Conservation (phyloP, 2,113 vertebrate genomes). For the Oreotrochilus melanogaster region DNA sequence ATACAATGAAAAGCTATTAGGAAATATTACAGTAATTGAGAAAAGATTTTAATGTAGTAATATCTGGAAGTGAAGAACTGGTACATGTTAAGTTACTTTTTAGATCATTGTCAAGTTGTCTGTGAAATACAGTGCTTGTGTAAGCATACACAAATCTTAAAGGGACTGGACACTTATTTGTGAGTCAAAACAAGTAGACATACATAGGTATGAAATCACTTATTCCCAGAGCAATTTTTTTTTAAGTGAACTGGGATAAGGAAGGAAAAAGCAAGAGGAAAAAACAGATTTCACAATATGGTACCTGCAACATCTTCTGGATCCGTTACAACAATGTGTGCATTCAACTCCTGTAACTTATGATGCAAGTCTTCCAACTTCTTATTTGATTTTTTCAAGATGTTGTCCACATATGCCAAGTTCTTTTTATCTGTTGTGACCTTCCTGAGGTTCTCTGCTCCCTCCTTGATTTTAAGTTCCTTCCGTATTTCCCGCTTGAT, state of each 20-base stretch:
- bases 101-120: neutral
- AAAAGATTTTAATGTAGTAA: neutral
- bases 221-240: neutral
- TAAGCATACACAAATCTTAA: neutral
- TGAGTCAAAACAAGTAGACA: neutral
- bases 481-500: conserved; percentile 99
- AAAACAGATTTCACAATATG: neutral
- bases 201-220: rapidly evolving
- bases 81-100: neutral
- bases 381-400: conserved; percentile 98
- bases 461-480: conserved; percentile 99
- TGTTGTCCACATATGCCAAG: conserved; percentile 97
- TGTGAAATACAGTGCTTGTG: neutral
- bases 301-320: conserved; percentile 94
- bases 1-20: neutral
- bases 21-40: neutral
- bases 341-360: conserved; percentile 96
- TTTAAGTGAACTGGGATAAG: neutral
- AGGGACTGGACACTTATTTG: neutral
- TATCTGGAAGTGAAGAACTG: neutral
- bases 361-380: conserved; percentile 98
- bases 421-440: conserved; percentile 99
- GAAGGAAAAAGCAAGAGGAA: neutral
- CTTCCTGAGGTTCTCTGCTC: conserved; percentile 95
- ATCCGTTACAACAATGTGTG: conserved; percentile 97